Evolutionary conservation across 2,888 invertebrate species (phyloP).

Genomic region (Biston stratarius): DNA sequence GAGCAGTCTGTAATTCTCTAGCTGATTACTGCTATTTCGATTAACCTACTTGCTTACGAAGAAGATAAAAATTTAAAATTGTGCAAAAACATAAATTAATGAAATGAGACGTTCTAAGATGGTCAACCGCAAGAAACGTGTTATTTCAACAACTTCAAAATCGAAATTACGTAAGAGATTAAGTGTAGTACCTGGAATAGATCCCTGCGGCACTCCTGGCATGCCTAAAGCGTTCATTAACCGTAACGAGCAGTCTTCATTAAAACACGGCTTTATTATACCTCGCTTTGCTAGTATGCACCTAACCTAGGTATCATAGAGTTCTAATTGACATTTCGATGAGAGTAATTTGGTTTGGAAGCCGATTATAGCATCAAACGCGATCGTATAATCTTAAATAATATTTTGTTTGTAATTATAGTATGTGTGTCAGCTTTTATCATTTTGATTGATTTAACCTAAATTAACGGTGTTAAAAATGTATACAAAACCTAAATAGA

Average conservation of each 20-base stretch:
- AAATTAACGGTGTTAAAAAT: no score
- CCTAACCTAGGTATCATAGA: conserved; percentile 11
- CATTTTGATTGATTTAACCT: no score
- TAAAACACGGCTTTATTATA: conserved; percentile 25
- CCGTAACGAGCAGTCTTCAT: conserved; percentile 28
- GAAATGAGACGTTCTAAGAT: no score
- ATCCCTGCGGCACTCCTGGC: conserved; percentile 21
- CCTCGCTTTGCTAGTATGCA: neutral
- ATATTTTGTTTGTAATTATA: neutral
- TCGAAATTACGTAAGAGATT: conserved; percentile 1
- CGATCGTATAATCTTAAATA: neutral
- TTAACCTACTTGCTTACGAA: neutral
- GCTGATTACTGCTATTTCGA: neutral
- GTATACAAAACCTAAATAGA: no score
- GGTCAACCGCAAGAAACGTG: no score
- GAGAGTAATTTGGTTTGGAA: conserved; percentile 17
- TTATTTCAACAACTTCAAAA: neutral
- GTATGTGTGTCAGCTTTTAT: neutral
- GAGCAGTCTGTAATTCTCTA: neutral
- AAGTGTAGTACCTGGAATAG: conserved; percentile 15
- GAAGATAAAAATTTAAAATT: neutral
- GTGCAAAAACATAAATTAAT: neutral
- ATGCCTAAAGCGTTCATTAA: conserved; percentile 17
- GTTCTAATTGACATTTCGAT: conserved; percentile 30
- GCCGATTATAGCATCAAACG: conserved; percentile 20